Percentiles rank a stretch among this genome's conserved stretches.
phyloP scores from a whole-genome alignment of 2,797 vertebrate species.

The Eremophila alpestris region DNA sequence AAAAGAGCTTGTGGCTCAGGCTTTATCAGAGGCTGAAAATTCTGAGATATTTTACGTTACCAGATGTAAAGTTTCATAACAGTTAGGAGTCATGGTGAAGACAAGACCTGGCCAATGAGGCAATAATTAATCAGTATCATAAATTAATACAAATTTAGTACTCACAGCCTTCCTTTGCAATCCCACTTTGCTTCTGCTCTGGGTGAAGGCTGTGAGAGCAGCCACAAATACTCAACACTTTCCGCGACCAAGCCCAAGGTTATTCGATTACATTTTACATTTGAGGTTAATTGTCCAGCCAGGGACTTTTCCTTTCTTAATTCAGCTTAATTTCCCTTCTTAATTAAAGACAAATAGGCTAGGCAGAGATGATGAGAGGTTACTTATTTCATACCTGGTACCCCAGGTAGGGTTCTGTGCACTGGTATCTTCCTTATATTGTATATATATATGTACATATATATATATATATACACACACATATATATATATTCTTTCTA shows the following conservation, averaged over 20 bases:
- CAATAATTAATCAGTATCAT: neutral
- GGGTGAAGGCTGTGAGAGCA: neutral
- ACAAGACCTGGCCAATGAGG: fast-evolving
- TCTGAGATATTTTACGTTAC: neutral
- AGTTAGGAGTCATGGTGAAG: neutral
- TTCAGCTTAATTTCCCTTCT: neutral
- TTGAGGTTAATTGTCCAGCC: neutral
- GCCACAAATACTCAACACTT: neutral
- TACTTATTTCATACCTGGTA: neutral
- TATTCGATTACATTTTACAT: neutral
- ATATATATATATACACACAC: no score
- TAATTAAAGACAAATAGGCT: neutral
- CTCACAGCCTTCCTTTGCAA: neutral
- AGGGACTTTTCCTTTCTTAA: neutral
- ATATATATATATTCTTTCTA: no score
- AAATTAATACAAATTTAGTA: neutral
- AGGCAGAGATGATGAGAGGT: neutral
- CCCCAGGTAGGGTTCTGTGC: neutral
- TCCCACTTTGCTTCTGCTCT: neutral
- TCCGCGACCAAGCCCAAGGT: neutral
- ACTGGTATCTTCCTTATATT: neutral
- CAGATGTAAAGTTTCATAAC: neutral
- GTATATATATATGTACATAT: no score
- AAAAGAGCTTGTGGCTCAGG: neutral
- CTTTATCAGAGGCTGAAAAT: neutral